Conservation (phyloP, 2,113 vertebrate genomes). For the Centropus bengalensis region DNA sequence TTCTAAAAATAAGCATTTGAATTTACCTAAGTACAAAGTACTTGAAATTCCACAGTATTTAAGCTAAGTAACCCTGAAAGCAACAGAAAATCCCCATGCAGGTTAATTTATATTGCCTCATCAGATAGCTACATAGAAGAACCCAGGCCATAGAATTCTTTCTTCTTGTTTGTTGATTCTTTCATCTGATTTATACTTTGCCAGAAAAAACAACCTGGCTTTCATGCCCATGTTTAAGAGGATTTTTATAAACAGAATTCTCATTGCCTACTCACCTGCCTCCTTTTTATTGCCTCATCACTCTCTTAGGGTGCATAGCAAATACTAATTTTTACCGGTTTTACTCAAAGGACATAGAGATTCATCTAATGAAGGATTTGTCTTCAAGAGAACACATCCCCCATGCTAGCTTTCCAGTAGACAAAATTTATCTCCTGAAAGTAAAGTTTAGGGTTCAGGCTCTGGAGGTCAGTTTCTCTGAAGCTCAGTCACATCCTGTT, state of each 20-base stretch:
- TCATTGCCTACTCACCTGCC: background rate
- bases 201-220: background rate
- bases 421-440: background rate
- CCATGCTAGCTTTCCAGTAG: background rate
- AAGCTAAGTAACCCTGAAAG: background rate
- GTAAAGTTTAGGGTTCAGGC: background rate
- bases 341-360: background rate
- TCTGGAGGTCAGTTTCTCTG: background rate
- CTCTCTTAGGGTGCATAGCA: background rate
- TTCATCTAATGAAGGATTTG: background rate
- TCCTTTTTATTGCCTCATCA: background rate
- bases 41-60: conserved; percentile 14
- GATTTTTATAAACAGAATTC: background rate
- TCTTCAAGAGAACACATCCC: background rate
- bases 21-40: conserved; percentile 44
- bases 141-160: background rate
- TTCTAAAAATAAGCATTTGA: conserved; percentile 55
- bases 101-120: background rate
- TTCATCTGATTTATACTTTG: background rate
- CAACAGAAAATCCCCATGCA: background rate
- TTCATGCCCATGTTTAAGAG: background rate
- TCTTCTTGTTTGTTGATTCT: background rate
- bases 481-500: background rate
- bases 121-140: background rate
- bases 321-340: background rate